A percentile compares a stretch with the other conserved stretches of the same genome.
phyloP scores from a whole-genome alignment of 2,888 invertebrate species.

The Sinopyrophorus schimmeli region DNA sequence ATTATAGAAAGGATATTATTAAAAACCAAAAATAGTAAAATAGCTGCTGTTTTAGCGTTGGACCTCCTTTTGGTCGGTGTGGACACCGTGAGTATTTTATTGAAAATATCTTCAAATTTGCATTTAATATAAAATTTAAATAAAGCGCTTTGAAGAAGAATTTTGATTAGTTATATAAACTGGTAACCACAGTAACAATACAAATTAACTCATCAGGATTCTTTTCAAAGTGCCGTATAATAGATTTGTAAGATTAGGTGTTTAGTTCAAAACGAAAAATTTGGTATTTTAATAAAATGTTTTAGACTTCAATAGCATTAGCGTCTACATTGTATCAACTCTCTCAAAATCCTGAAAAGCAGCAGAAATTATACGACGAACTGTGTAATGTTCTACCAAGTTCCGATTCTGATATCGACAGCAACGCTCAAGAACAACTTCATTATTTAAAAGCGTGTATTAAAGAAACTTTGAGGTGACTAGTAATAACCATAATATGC shows the following conservation, averaged over 20 bases:
- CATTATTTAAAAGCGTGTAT: conserved; percentile 76
- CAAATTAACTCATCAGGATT: too few species aligned
- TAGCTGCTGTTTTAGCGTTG: conserved; percentile 72
- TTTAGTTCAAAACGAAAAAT: too few species aligned
- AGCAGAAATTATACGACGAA: conserved; percentile 67
- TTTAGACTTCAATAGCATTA: conserved; percentile 71
- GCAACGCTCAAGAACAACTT: conserved; percentile 65
- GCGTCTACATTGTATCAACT: conserved; percentile 76
- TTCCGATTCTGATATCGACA: conserved; percentile 60
- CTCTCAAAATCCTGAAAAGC: conserved; percentile 70
- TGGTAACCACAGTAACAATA: too few species aligned
- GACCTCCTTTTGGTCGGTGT: conserved; percentile 81
- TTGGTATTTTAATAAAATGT: too few species aligned
- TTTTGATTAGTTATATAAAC: too few species aligned
- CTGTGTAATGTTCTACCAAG: conserved; percentile 61
- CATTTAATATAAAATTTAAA: too few species aligned
- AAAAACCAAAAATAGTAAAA: conserved; percentile 61
- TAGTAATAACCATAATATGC: too few species aligned
- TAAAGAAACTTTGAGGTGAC: conserved; percentile 74
- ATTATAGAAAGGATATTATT: conserved; percentile 62
- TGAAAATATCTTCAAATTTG: too few species aligned
- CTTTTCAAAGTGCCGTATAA: too few species aligned
- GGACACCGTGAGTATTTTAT: conserved; percentile 63
- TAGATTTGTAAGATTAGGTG: too few species aligned
- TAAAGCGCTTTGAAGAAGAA: too few species aligned